Evolutionary conservation across 2,888 invertebrate species (phyloP).

Genomic region (Eupeodes luniger): DNA sequence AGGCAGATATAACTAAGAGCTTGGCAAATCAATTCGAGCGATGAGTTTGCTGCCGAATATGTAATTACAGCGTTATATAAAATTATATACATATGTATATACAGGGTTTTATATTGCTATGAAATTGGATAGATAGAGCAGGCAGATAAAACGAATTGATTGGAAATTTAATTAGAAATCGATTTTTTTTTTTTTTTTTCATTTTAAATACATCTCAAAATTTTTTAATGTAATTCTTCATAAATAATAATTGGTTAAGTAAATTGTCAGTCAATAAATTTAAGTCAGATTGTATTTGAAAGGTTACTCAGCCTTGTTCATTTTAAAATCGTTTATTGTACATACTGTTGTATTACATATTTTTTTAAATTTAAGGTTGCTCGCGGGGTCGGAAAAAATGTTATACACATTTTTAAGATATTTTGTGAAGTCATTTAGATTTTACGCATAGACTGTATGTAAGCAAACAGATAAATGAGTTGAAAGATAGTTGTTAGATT

Average conservation of each 20-base stretch:
- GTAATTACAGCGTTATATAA: conserved; percentile 6
- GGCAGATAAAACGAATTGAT: conserved; percentile 14
- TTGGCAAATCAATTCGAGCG: conserved; percentile 20
- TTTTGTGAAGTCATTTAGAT: neutral
- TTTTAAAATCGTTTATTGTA: too few relatives aligned
- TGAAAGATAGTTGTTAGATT: too few relatives aligned
- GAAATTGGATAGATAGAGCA: conserved; percentile 11
- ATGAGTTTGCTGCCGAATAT: conserved; percentile 19
- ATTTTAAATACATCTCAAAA: neutral
- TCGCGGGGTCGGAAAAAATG: too few relatives aligned
- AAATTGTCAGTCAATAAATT: neutral
- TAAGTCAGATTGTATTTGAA: neutral
- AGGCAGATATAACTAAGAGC: conserved; percentile 6
- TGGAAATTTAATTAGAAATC: conserved; percentile 34
- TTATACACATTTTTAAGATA: too few relatives aligned
- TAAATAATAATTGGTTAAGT: neutral
- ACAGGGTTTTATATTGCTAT: neutral
- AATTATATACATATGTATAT: neutral
- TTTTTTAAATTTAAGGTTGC: too few relatives aligned
- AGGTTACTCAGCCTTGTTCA: neutral
- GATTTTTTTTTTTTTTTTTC: neutral
- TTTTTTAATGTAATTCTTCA: conserved; percentile 2
- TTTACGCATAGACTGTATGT: neutral
- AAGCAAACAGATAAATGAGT: neutral
- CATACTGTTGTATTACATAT: too few relatives aligned